Percentiles rank a stretch among this genome's conserved stretches.
Conservation (phyloP, 1,140 invertebrate species). For the Xylocopa sonorina region DNA sequence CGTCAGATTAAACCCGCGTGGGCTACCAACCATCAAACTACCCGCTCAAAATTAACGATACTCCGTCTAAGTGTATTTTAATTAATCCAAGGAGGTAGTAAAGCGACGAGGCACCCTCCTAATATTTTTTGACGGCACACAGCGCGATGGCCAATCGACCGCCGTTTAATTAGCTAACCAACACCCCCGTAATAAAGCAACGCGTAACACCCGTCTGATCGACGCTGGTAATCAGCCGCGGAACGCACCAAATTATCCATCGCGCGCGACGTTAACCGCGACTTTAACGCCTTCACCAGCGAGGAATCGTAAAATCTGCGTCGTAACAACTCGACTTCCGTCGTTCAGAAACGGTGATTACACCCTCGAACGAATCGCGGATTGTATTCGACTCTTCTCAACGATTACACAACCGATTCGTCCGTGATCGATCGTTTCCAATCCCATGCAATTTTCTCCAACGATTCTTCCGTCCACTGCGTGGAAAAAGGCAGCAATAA, state of each 20-base stretch:
- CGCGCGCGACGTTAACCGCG: constrained; percentile 31
- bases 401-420: no score
- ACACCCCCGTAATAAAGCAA: constrained; percentile 55
- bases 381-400: no score
- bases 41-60: constrained; percentile 59
- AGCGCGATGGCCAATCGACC: background rate
- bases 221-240: constrained; percentile 4
- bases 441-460: no score
- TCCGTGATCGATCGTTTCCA: no score
- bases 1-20: constrained; percentile 3
- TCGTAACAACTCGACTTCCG: background rate
- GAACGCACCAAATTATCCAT: constrained; percentile 16
- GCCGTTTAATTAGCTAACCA: constrained; percentile 61
- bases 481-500: no score
- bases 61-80: constrained; percentile 65
- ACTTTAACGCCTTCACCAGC: constrained; percentile 44
- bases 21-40: constrained; percentile 53
- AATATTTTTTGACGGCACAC: constrained; percentile 52
- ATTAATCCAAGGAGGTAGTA: constrained; percentile 59
- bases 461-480: no score
- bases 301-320: background rate
- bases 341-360: background rate
- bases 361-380: no score
- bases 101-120: constrained; percentile 27
- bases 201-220: constrained; percentile 38